These are phyloP conservation scores for Thymallus thymallus DNA, from an alignment of 2,113 vertebrate genomes.

Conservation along the genomic window DNA sequence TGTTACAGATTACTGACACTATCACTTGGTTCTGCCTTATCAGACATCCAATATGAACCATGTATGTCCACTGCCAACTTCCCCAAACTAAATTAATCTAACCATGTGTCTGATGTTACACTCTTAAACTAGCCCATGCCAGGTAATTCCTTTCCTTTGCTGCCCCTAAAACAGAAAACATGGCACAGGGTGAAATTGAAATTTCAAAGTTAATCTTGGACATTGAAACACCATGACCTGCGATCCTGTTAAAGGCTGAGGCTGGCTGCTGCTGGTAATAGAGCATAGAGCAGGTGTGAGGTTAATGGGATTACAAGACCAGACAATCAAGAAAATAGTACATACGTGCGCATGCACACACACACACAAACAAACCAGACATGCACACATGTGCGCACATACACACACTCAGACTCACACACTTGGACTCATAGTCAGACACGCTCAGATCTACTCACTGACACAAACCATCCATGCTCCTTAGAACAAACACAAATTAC, in stretches of 20 bases:
- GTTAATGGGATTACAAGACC: not conserved
- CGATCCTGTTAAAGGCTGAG: not conserved
- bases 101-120: conserved; percentile 69
- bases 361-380: conserved; percentile 10
- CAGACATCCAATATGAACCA: too few relatives aligned
- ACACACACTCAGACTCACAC: conserved; percentile 6
- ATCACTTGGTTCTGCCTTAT: too few relatives aligned
- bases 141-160: conserved; percentile 57
- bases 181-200: conserved; percentile 40
- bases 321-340: not conserved
- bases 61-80: conserved; percentile 58
- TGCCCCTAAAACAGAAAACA: conserved; percentile 54
- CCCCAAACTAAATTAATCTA: conserved; percentile 67
- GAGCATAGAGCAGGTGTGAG: not conserved
- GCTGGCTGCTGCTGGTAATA: too few relatives aligned
- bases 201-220: conserved; percentile 53
- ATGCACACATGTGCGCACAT: conserved; percentile 20
- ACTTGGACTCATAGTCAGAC: conserved; percentile 32
- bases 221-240: conserved; percentile 32
- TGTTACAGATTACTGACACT: too few relatives aligned
- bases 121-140: conserved; percentile 50
- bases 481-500: conserved; percentile 43
- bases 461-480: not conserved
- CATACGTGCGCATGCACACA: conserved; percentile 6
- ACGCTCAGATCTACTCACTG: not conserved